phyloP scores from a whole-genome alignment of 2,113 vertebrate genomes.

The Myodes glareolus region DNA sequence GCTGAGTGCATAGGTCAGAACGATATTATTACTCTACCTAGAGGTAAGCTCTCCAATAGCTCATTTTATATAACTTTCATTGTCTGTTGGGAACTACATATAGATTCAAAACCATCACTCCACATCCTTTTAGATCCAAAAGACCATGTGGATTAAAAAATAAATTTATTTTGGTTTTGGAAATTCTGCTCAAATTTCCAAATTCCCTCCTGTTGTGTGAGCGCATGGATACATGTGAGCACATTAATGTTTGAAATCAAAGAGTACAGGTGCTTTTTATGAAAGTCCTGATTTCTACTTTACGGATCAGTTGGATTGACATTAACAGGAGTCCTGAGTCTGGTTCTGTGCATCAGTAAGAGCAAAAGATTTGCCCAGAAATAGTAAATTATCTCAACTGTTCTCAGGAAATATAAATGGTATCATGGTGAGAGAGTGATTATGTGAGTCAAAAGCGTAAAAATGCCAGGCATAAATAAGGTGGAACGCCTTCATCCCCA shows the following conservation, averaged over 20 bases:
- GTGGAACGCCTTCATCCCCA: slow-evolving; percentile 64
- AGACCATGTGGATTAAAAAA: not conserved
- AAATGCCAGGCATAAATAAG: slow-evolving; percentile 86
- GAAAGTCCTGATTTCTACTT: slow-evolving; percentile 55
- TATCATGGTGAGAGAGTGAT: slow-evolving; percentile 74
- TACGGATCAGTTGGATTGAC: slow-evolving; percentile 31
- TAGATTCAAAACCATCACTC: not conserved
- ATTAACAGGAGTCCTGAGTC: slow-evolving; percentile 72
- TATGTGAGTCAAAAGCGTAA: slow-evolving; percentile 80
- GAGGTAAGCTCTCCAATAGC: not conserved
- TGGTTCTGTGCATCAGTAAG: slow-evolving; percentile 74
- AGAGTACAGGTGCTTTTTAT: not conserved
- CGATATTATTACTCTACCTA: slow-evolving; percentile 21
- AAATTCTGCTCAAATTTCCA: not conserved
- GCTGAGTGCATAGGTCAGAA: slow-evolving; percentile 7
- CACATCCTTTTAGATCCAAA: not conserved
- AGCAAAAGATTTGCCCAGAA: slow-evolving; percentile 65
- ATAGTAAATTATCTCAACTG: slow-evolving; percentile 84
- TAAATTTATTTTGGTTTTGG: not conserved
- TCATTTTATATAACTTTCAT: not conserved
- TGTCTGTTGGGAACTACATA: not conserved
- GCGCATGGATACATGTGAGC: not conserved
- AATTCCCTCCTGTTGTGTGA: not conserved
- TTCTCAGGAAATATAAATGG: slow-evolving; percentile 76
- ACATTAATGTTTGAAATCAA: slow-evolving; percentile 45